These are phyloP conservation scores for Notolepis coatsorum DNA, from an alignment of 2,797 vertebrate species.

Conservation along the genomic window DNA sequence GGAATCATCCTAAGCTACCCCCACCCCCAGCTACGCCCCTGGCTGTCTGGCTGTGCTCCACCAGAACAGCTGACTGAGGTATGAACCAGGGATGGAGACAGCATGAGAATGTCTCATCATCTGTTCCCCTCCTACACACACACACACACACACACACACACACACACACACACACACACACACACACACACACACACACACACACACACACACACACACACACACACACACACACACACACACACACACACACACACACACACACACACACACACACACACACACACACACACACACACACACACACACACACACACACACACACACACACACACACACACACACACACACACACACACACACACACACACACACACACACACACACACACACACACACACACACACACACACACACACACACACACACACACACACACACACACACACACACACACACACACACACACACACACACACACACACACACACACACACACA, in stretches of 20 bases:
- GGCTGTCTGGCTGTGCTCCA: slow-evolving; percentile 65
- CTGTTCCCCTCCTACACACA: too few relatives aligned
- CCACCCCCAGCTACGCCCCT: too few relatives aligned
- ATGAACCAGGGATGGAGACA: slow-evolving; percentile 54
- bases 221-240: slow-evolving; percentile 15
- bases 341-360: slow-evolving; percentile 30
- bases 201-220: neutral
- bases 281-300: slow-evolving; percentile 19
- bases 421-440: neutral
- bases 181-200: slow-evolving; percentile 21
- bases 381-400: slow-evolving; percentile 1
- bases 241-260: slow-evolving; percentile 16
- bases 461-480: slow-evolving; percentile 20
- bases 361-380: neutral
- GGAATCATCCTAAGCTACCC: too few relatives aligned
- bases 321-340: neutral
- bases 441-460: slow-evolving; percentile 14
- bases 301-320: slow-evolving; percentile 14
- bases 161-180: slow-evolving; percentile 4
- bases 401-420: slow-evolving; percentile 21
- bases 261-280: neutral
- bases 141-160: neutral
- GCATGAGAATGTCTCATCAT: slow-evolving; percentile 43
- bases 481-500: neutral
- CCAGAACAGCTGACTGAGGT: slow-evolving; percentile 69